phyloP scores from a whole-genome alignment of 2,888 invertebrate species.

The Nyleta sp. region DNA sequence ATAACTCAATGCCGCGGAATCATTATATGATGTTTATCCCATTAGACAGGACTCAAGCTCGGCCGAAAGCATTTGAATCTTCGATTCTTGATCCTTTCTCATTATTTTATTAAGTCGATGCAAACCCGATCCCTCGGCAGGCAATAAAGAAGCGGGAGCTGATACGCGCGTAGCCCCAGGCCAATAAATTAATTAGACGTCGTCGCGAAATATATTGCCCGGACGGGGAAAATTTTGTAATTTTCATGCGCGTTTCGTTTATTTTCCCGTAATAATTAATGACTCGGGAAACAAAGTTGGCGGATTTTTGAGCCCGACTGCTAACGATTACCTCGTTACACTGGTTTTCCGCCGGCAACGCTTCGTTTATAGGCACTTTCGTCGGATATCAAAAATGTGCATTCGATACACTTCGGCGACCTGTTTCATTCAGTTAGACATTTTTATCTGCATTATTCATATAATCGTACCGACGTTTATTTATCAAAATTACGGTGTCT shows the following conservation, averaged over 20 bases:
- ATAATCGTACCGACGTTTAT: too few relatives aligned
- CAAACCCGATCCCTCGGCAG: conserved; percentile 50
- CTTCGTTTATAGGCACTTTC: conserved; percentile 18
- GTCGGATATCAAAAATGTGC: conserved; percentile 6
- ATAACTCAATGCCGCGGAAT: conserved; percentile 58
- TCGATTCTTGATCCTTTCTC: conserved; percentile 55
- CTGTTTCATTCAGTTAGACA: too few relatives aligned
- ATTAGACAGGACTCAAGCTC: conserved; percentile 53
- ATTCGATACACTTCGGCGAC: too few relatives aligned
- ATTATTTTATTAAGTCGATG: conserved; percentile 61
- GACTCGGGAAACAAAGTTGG: conserved; percentile 46
- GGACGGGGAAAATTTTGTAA: conserved; percentile 43
- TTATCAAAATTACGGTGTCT: too few relatives aligned
- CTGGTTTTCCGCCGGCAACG: conserved; percentile 20
- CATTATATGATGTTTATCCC: conserved; percentile 61
- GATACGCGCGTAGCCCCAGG: conserved; percentile 41
- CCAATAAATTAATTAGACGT: conserved; percentile 60
- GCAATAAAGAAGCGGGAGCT: conserved; percentile 50
- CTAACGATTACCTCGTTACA: conserved; percentile 34
- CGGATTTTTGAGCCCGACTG: background rate
- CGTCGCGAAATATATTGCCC: conserved; percentile 47
- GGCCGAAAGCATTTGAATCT: conserved; percentile 55
- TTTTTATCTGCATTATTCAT: conserved; percentile 1
- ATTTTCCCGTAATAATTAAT: conserved; percentile 45
- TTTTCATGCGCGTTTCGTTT: conserved; percentile 49